Evolutionary conservation across 2,113 vertebrate species (phyloP).

Genomic region (Platysternon megacephalum): DNA sequence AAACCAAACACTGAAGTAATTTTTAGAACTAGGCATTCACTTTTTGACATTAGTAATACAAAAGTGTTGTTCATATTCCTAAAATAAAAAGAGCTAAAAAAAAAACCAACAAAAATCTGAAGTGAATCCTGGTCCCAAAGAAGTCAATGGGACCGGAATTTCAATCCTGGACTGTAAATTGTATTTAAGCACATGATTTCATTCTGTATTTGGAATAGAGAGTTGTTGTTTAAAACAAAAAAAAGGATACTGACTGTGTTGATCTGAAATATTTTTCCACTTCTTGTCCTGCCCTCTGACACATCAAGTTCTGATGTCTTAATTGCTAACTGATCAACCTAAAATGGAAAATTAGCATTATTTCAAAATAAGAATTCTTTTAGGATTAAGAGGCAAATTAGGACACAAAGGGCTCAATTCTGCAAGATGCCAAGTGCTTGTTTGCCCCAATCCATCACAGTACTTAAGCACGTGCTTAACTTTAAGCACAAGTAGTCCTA

Average conservation of each 20-base stretch:
- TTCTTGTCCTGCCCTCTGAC: slow-evolving; percentile 85
- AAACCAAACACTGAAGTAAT: neutral
- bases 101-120: neutral
- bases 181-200: neutral
- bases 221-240: neutral
- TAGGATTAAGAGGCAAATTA: neutral
- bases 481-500: accelerated
- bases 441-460: neutral
- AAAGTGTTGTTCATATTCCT: neutral
- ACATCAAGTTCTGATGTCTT: slow-evolving; percentile 80
- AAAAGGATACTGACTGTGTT: slow-evolving; percentile 66
- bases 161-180: neutral
- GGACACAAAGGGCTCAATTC: neutral
- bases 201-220: neutral
- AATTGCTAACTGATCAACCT: slow-evolving; percentile 81
- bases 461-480: neutral
- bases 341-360: slow-evolving; percentile 18
- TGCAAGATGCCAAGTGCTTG: neutral
- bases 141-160: neutral
- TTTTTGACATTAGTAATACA: neutral
- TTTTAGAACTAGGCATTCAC: neutral
- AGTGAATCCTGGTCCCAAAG: neutral
- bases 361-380: neutral
- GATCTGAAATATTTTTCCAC: slow-evolving; percentile 82
- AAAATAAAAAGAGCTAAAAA: neutral